A percentile compares a stretch with the other conserved stretches of the same genome.
These are phyloP conservation scores for Kryptolebias marmoratus DNA, from an alignment of 2,113 vertebrate species.

Conservation along the genomic window DNA sequence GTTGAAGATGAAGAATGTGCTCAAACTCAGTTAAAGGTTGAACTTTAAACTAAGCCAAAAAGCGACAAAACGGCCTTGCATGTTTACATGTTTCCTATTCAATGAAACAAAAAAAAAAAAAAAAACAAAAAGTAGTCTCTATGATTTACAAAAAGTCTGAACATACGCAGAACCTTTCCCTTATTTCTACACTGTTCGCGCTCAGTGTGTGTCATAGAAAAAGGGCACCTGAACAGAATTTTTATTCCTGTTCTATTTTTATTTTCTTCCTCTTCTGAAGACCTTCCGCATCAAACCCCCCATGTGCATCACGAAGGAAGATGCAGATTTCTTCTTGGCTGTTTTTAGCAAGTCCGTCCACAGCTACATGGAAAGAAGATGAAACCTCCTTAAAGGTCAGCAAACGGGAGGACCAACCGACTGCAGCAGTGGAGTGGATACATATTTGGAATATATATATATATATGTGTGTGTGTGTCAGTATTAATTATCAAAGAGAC, in stretches of 20 bases:
- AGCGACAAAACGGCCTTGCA: no score
- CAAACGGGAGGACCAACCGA: not conserved
- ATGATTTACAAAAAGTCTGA: not conserved
- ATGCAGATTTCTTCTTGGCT: constrained; percentile 87
- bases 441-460: no score
- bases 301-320: constrained; percentile 90
- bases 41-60: no score
- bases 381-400: constrained; percentile 11
- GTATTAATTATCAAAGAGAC: no score
- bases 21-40: no score
- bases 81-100: no score
- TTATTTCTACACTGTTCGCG: not conserved
- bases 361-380: constrained; percentile 79
- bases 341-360: constrained; percentile 84
- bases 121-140: no score
- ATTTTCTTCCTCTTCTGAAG: constrained; percentile 66
- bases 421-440: no score
- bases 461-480: no score
- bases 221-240: not conserved
- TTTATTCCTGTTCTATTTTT: not conserved
- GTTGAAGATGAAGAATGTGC: no score
- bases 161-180: not conserved
- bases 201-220: not conserved
- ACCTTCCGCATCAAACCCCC: constrained; percentile 91
- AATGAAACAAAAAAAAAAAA: no score